Conservation (phyloP, 2,113 vertebrate genomes). For the Carollia perspicillata region DNA sequence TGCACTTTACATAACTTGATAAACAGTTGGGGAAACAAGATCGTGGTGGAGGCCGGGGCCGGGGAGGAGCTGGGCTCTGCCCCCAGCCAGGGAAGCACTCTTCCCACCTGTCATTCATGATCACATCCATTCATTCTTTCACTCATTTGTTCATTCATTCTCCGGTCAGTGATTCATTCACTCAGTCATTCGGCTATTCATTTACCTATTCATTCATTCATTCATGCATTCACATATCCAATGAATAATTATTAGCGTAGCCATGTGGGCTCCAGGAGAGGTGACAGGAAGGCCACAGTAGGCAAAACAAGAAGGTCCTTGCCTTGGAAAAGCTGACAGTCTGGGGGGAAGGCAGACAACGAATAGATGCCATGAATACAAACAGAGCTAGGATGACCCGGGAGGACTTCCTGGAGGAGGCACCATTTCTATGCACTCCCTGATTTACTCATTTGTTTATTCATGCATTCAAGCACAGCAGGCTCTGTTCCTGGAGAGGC, state of each 20-base stretch:
- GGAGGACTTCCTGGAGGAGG: slow-evolving; percentile 49
- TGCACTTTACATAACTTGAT: slow-evolving; percentile 50
- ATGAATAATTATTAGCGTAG: background rate
- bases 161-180: background rate
- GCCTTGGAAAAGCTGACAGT: background rate
- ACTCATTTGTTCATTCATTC: background rate
- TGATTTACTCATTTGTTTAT: background rate
- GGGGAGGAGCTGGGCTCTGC: background rate
- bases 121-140: slow-evolving; percentile 5
- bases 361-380: background rate
- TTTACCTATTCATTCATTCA: background rate
- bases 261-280: slow-evolving; percentile 37
- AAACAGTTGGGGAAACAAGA: slow-evolving; percentile 50
- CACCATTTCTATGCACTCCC: background rate
- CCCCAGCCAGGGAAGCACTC: background rate
- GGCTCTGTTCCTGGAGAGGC: background rate
- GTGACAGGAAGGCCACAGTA: slow-evolving; percentile 26
- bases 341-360: background rate
- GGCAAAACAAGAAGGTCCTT: slow-evolving; percentile 9
- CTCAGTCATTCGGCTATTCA: background rate
- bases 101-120: background rate
- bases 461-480: background rate
- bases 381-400: background rate
- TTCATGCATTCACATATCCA: slow-evolving; percentile 2
- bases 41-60: background rate